A percentile compares a stretch with the other conserved stretches of the same genome.
Conservation (phyloP, 2,113 vertebrate genomes). For the Phaethon lepturus region DNA sequence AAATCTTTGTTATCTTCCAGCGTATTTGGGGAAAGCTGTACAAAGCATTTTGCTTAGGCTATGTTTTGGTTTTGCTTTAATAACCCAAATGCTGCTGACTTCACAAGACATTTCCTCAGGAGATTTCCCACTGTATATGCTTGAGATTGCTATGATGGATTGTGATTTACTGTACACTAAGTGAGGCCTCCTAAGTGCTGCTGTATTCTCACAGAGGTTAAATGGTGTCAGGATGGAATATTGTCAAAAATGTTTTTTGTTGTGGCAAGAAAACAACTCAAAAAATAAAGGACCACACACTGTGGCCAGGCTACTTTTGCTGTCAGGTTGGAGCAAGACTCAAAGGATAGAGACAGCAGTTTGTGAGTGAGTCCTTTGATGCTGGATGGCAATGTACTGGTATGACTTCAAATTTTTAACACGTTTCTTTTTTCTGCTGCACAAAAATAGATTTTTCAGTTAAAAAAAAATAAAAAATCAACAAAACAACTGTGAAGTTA, state of each 20-base stretch:
- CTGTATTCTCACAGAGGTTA: conserved; percentile 76
- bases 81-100: conserved; percentile 2
- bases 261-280: not conserved
- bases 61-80: not conserved
- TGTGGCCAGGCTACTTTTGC: conserved; percentile 57
- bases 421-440: not conserved
- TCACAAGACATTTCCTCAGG: not conserved
- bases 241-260: conserved; percentile 35
- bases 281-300: conserved; percentile 47
- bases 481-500: not conserved
- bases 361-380: conserved; percentile 1
- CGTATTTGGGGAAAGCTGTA: not conserved
- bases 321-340: conserved; percentile 52
- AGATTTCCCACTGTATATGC: not conserved
- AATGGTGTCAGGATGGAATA: conserved; percentile 73
- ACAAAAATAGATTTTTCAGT: not conserved
- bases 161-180: conserved; percentile 69
- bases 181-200: conserved; percentile 53
- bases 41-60: not conserved
- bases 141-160: conserved; percentile 76
- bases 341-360: conserved; percentile 24
- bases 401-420: not conserved
- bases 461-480: not conserved
- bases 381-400: not conserved
- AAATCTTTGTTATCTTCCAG: not conserved